These are phyloP conservation scores for Phengaris arion DNA, from an alignment of 2,888 invertebrate species.

Conservation along the genomic window DNA sequence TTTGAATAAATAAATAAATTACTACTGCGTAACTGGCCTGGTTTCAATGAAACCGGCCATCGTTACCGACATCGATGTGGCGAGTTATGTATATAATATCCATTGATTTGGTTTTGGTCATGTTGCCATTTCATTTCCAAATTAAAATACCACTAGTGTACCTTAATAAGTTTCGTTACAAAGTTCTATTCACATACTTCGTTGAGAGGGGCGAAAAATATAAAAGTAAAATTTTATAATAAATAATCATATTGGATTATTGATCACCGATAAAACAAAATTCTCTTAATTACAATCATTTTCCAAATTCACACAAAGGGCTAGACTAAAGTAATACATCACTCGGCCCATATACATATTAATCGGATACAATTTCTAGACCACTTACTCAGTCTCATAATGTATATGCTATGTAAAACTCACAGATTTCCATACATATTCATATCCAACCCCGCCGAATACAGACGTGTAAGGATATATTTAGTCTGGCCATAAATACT, in stretches of 20 bases:
- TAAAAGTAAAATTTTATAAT: too few species aligned
- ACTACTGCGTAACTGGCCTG: too few species aligned
- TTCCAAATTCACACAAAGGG: background rate
- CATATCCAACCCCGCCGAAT: background rate
- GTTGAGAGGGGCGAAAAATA: background rate
- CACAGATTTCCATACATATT: slow-evolving; percentile 10
- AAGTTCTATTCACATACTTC: background rate
- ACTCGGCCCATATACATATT: background rate
- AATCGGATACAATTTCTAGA: background rate
- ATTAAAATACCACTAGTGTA: background rate
- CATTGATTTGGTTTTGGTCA: background rate
- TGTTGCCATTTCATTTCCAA: background rate
- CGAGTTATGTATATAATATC: too few species aligned
- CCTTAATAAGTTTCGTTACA: background rate
- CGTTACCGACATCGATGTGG: too few species aligned
- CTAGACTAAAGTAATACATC: background rate
- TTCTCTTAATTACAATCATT: background rate
- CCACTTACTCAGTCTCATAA: background rate
- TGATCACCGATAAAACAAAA: too few species aligned
- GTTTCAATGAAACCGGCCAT: too few species aligned
- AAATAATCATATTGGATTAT: too few species aligned
- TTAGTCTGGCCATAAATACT: too few species aligned
- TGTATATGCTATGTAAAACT: background rate
- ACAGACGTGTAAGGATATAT: background rate
- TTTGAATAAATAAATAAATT: too few species aligned